A percentile compares a stretch with the other conserved stretches of the same genome.
These are phyloP conservation scores for Catocala fraxini DNA, from an alignment of 2,888 invertebrate genomes.

Conservation along the genomic window DNA sequence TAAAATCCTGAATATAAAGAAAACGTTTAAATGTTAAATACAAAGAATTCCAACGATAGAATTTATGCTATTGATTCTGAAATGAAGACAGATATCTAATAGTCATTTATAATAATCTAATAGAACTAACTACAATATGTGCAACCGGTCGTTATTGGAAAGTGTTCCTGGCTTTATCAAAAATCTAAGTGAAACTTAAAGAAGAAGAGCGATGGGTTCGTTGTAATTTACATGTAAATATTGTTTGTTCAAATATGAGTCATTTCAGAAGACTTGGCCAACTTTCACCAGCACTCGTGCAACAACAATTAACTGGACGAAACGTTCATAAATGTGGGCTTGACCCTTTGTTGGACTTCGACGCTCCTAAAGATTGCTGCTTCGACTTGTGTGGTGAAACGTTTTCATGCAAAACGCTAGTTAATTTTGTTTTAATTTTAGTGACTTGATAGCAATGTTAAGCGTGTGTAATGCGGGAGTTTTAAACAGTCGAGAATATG, in stretches of 20 bases:
- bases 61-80: not conserved
- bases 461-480: constrained; percentile 56
- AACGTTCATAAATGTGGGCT: constrained; percentile 43
- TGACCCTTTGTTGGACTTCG: constrained; percentile 52
- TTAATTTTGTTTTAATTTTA: constrained; percentile 35
- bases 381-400: constrained; percentile 1
- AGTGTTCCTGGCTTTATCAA: constrained; percentile 21
- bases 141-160: constrained; percentile 28
- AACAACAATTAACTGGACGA: constrained; percentile 69
- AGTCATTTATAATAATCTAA: not conserved
- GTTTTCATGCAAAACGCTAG: constrained; percentile 6
- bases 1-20: not conserved
- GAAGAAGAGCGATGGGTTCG: constrained; percentile 58
- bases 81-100: not conserved
- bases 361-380: constrained; percentile 14
- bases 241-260: constrained; percentile 80
- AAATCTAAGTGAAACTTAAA: constrained; percentile 58
- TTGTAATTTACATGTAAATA: constrained; percentile 81
- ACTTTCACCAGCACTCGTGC: constrained; percentile 80
- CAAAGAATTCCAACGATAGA: not conserved
- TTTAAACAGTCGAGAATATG: constrained; percentile 63
- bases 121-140: constrained; percentile 7
- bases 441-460: constrained; percentile 44
- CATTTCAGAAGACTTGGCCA: constrained; percentile 74
- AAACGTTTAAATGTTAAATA: not conserved